These are phyloP conservation scores for Blennius ocellaris DNA, from an alignment of 2,113 vertebrate genomes.

Conservation along the genomic window DNA sequence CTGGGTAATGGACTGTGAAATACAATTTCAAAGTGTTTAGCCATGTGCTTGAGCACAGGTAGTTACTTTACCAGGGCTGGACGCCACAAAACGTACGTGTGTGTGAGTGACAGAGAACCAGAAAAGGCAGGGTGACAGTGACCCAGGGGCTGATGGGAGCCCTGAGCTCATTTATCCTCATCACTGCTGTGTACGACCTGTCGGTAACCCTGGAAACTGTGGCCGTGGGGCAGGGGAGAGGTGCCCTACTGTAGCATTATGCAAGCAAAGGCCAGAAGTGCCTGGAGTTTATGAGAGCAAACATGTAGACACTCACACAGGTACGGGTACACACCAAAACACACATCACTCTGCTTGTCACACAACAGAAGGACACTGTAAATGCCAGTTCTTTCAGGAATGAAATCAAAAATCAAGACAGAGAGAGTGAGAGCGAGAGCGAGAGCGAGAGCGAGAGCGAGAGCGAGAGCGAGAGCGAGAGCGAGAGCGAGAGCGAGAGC, in stretches of 20 bases:
- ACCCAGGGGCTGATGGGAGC: slow-evolving; percentile 64
- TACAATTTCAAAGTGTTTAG: slow-evolving; percentile 39
- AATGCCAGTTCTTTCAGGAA: slow-evolving; percentile 21
- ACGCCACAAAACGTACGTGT: not conserved
- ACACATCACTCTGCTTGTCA: slow-evolving; percentile 36
- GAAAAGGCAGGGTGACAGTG: slow-evolving; percentile 25
- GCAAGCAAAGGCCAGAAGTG: slow-evolving; percentile 63
- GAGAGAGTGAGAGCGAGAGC: not conserved
- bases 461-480: not conserved
- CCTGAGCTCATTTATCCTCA: slow-evolving; percentile 71
- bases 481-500: not conserved
- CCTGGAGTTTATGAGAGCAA: slow-evolving; percentile 50
- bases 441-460: slow-evolving; percentile 5
- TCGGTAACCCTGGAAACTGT: slow-evolving; percentile 74
- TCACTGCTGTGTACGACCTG: slow-evolving; percentile 53
- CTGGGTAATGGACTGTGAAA: slow-evolving; percentile 38
- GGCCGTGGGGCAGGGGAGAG: slow-evolving; percentile 48
- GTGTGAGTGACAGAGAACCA: slow-evolving; percentile 1
- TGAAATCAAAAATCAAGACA: slow-evolving; percentile 31
- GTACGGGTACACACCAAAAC: not conserved
- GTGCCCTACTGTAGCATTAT: slow-evolving; percentile 65
- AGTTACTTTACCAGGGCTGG: slow-evolving; percentile 44
- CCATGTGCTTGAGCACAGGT: slow-evolving; percentile 38
- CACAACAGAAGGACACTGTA: slow-evolving; percentile 37
- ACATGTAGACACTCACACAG: slow-evolving; percentile 2